Evolutionary conservation across 2,888 invertebrate genomes (phyloP), one percentile per base, ranked within the genome.

Genomic region (Eupithecia insigniata): DNA sequence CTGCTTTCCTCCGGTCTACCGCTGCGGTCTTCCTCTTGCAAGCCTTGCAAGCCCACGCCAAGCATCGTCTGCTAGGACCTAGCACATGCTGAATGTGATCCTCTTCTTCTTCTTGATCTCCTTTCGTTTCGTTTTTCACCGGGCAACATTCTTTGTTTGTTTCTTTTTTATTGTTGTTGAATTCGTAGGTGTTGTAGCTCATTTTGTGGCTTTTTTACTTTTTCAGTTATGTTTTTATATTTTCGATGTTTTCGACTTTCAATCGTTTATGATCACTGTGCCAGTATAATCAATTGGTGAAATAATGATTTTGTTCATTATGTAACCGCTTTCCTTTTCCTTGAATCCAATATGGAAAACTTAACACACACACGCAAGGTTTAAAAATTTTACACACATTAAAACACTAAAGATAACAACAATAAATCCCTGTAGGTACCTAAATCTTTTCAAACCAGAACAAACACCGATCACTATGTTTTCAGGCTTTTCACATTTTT

Each of bases 11-110:
- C 70, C 99, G 95, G 92, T 99, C 99, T 12, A 99, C 97, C 0
- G 98, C 97, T 62, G 99, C 98, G 22, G 97, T 98, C 93, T 99
- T 99, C 93, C 98, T 97, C 91, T 99, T 99, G 92, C 99, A 99
- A 0, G 99, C 98, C 87, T 99, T 99, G 90, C 99, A 99, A 2
- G 99, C 99, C 99, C 99, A 99, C 16, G 99, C 96, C 58, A 99
- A 95, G 85, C 99, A 99, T 75, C 97, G 96, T 76, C 98, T 94
- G 66, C 96, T 96, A 0, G 94, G 95, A 0, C 94, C 95, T 77
- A 95, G 77, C 1, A 94, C 93, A 77, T 95, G 95, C 55, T 94
- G 95, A 0, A 95, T 87, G 78, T 95, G 95, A 4, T 84, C 88
- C 1, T 87, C 87, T 22, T 86, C 43, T 43, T 43, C 84, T 16